phyloP scores from a whole-genome alignment of 1,140 invertebrate genomes.

The Philopotamus ludificatus region DNA sequence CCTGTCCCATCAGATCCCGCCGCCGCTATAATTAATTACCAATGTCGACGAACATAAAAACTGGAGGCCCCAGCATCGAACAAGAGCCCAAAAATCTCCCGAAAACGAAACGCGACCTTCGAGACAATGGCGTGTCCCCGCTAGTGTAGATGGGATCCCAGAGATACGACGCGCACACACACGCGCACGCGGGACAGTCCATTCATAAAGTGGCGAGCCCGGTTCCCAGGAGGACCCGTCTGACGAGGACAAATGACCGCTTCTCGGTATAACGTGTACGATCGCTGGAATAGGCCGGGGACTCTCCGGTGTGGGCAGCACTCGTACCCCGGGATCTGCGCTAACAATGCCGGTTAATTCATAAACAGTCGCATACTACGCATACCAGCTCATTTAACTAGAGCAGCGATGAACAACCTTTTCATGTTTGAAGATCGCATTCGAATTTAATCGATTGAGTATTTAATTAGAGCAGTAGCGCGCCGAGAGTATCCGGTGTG shows the following conservation, averaged over 20 bases:
- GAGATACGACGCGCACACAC: background rate
- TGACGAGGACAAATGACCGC: slow-evolving; percentile 11
- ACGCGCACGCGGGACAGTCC: background rate
- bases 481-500: too few relatives aligned
- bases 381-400: too few relatives aligned
- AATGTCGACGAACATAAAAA: slow-evolving; percentile 5
- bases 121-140: background rate
- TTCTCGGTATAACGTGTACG: slow-evolving; percentile 8
- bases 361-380: background rate
- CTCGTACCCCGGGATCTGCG: background rate
- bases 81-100: slow-evolving; percentile 5
- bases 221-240: slow-evolving; percentile 8
- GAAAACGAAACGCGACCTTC: background rate
- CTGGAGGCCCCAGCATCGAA: background rate
- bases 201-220: background rate
- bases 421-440: too few relatives aligned
- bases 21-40: slow-evolving; percentile 10
- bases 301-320: background rate
- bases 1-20: slow-evolving; percentile 8
- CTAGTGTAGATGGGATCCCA: background rate
- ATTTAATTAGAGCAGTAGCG: too few relatives aligned
- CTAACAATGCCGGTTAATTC: background rate
- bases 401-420: too few relatives aligned
- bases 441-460: too few relatives aligned
- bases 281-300: slow-evolving; percentile 4